Evolutionary conservation across 2,113 vertebrate species (phyloP).

Genomic region (Notarius lentiginosus): DNA sequence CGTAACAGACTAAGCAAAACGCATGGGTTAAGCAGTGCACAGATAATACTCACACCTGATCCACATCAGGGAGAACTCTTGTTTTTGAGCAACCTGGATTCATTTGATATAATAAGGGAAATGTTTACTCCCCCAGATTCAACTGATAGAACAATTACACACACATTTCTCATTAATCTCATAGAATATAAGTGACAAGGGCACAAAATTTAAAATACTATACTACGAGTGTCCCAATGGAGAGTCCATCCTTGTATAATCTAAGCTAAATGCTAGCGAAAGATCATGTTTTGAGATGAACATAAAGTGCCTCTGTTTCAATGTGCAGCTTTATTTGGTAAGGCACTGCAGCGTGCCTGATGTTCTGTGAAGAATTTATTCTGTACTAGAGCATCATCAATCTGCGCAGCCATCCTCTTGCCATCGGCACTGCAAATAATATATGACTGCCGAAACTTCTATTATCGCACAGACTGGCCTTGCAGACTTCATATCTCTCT

Average conservation of each 20-base stretch:
- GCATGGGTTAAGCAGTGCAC: background rate
- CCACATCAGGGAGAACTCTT: background rate
- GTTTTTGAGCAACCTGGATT: background rate
- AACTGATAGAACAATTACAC: background rate
- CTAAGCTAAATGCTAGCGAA: background rate
- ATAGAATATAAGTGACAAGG: background rate
- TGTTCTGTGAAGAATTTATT: slow-evolving; percentile 32
- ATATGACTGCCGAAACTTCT: slow-evolving; percentile 10
- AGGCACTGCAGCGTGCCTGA: background rate
- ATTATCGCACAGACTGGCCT: background rate
- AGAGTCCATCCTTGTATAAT: background rate
- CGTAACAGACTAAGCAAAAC: slow-evolving; percentile 81
- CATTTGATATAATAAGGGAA: background rate
- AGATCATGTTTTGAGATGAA: background rate
- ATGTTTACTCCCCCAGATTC: background rate
- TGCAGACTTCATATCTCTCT: background rate
- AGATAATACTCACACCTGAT: background rate
- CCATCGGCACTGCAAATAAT: slow-evolving; percentile 27
- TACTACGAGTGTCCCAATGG: background rate
- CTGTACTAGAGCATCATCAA: slow-evolving; percentile 35
- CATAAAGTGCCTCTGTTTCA: slow-evolving; percentile 3
- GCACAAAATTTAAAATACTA: background rate
- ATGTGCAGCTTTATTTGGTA: slow-evolving; percentile 8
- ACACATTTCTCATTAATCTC: background rate
- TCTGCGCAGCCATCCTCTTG: slow-evolving; percentile 24